Percentiles rank a stretch among this genome's conserved stretches.
phyloP scores from a whole-genome alignment of 2,113 vertebrate genomes.

The Rhombomys opimus region DNA sequence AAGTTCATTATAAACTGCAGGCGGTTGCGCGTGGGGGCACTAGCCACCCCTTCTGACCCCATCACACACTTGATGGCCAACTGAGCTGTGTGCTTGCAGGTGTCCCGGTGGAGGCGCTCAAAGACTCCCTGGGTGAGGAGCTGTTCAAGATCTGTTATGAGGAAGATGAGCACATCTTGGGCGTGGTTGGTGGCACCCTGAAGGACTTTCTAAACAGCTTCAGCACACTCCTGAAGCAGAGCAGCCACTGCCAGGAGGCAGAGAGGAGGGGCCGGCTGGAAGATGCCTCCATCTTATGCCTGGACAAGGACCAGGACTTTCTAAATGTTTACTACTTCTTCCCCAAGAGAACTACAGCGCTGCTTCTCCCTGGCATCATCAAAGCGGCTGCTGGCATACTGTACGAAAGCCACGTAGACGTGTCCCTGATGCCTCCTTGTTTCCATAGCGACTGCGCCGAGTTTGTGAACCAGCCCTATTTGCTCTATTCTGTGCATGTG shows the following conservation, averaged over 20 bases:
- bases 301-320: conserved; percentile 95
- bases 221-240: conserved; percentile 96
- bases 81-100: conserved; percentile 86
- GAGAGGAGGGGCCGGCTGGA: conserved; percentile 88
- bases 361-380: conserved; percentile 95
- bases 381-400: conserved; percentile 93
- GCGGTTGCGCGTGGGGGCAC: background rate
- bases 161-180: conserved; percentile 95
- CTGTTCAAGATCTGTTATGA: conserved; percentile 97
- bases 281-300: conserved; percentile 95
- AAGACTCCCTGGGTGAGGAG: conserved; percentile 93
- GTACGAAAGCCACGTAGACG: conserved; percentile 94
- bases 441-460: conserved; percentile 91
- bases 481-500: conserved; percentile 93
- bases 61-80: background rate
- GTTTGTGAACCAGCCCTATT: conserved; percentile 93
- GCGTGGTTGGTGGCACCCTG: conserved; percentile 96
- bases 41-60: background rate
- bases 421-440: conserved; percentile 89
- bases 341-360: conserved; percentile 91
- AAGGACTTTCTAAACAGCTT: conserved; percentile 99
- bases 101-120: conserved; percentile 89
- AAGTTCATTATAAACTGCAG: background rate
- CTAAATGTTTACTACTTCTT: conserved; percentile 97
- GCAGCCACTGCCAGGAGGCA: conserved; percentile 86